A percentile compares a stretch with the other conserved stretches of the same genome.
Conservation (phyloP, 2,113 vertebrate genomes). For the Anoplopoma fimbria region DNA sequence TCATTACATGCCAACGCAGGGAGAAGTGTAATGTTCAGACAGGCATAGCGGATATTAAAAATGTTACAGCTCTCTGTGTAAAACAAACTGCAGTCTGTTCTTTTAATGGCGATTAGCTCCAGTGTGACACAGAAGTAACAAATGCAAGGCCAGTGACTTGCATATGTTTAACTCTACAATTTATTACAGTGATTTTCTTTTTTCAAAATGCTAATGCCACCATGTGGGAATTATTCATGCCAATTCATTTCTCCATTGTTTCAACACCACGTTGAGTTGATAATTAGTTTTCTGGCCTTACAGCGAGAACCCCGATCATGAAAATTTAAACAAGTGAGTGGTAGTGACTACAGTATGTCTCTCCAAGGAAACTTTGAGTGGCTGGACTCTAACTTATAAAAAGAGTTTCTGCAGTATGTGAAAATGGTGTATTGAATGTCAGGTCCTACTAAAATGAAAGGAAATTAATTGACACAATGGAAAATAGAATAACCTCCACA, state of each 20-base stretch:
- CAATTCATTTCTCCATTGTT: slow-evolving; percentile 45
- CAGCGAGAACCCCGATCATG: slow-evolving; percentile 19
- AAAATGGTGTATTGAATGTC: slow-evolving; percentile 12
- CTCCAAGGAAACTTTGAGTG: slow-evolving; percentile 18
- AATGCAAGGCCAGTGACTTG: slow-evolving; percentile 32
- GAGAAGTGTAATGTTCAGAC: slow-evolving; percentile 18
- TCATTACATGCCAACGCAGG: slow-evolving; percentile 44
- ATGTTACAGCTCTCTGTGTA: slow-evolving; percentile 30
- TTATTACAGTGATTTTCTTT: slow-evolving; percentile 27
- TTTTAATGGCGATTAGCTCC: slow-evolving; percentile 39
- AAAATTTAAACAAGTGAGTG: slow-evolving; percentile 39
- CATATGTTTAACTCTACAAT: slow-evolving; percentile 21
- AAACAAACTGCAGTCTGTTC: slow-evolving; percentile 25
- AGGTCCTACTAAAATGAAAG: background rate
- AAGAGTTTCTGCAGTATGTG: background rate
- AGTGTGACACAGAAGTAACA: slow-evolving; percentile 50
- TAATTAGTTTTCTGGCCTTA: slow-evolving; percentile 60
- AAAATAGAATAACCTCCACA: background rate
- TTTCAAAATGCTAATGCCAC: slow-evolving; percentile 18
- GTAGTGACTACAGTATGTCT: background rate
- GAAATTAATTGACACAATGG: background rate
- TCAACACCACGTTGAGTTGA: slow-evolving; percentile 26
- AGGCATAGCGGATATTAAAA: slow-evolving; percentile 38
- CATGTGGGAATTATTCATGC: slow-evolving; percentile 34
- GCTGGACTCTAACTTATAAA: slow-evolving; percentile 17